These are phyloP conservation scores for Parasteatoda tepidariorum DNA, from an alignment of 1,140 invertebrate genomes.

Conservation along the genomic window DNA sequence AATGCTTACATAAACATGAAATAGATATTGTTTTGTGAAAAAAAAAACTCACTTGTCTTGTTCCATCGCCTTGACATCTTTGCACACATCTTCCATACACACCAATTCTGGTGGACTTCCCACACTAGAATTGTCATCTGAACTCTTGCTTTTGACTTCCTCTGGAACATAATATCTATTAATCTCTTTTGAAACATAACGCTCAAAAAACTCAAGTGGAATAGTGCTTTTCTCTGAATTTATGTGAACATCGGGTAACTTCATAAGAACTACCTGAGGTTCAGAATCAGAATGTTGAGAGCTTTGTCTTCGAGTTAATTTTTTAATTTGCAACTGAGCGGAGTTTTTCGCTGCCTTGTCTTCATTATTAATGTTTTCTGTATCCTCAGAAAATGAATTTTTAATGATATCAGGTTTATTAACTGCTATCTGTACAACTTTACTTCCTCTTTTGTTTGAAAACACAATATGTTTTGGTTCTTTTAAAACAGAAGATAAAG, in stretches of 20 bases:
- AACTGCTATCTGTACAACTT: too few relatives aligned
- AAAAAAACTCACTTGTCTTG: background rate
- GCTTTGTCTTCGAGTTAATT: background rate
- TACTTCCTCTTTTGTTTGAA: too few relatives aligned
- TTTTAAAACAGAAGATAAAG: too few relatives aligned
- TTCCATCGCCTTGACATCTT: too few relatives aligned
- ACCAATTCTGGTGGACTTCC: constrained; percentile 18
- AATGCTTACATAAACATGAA: too few relatives aligned
- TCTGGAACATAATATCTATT: background rate
- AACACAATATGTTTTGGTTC: too few relatives aligned
- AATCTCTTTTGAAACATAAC: background rate
- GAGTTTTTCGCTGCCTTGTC: background rate
- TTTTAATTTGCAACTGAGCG: background rate
- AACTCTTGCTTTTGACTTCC: background rate
- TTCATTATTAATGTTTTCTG: background rate
- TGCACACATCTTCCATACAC: background rate
- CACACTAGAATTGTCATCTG: background rate
- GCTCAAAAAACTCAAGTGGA: background rate
- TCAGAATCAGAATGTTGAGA: constrained; percentile 21
- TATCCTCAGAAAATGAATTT: too few relatives aligned
- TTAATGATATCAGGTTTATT: too few relatives aligned
- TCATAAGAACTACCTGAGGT: constrained; percentile 26
- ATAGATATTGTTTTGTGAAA: too few relatives aligned
- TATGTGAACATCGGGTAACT: constrained; percentile 17
- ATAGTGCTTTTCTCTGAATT: background rate